Evolutionary conservation across 2,797 vertebrate species (phyloP).

Genomic region (Pangasius sanitwongsei): DNA sequence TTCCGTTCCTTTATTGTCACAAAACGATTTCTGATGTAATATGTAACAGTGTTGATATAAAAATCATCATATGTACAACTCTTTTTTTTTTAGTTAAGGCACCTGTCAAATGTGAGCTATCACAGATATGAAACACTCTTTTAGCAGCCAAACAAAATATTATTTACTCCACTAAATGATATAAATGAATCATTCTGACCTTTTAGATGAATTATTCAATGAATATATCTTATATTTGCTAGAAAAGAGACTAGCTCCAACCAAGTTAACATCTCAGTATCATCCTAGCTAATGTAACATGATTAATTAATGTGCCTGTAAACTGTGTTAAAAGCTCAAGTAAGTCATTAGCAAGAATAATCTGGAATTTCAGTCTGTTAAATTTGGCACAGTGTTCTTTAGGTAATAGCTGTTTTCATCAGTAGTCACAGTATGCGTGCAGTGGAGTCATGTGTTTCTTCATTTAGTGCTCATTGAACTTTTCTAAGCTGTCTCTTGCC

Average conservation of each 20-base stretch:
- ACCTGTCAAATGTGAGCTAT: neutral
- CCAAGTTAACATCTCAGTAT: neutral
- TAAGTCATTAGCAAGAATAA: neutral
- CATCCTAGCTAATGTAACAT: neutral
- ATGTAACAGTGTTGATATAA: neutral
- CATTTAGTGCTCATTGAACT: neutral
- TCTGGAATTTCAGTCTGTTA: neutral
- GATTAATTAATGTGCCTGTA: neutral
- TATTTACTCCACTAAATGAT: neutral
- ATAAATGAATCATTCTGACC: neutral
- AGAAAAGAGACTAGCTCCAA: neutral
- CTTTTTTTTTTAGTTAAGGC: neutral
- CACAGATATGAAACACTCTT: too few relatives aligned
- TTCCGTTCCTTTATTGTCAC: neutral
- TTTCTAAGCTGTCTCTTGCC: neutral
- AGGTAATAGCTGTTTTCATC: neutral
- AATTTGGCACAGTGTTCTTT: neutral
- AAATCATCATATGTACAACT: neutral
- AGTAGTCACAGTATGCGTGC: neutral
- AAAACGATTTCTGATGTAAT: neutral
- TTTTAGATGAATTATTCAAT: neutral
- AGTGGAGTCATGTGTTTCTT: too few relatives aligned
- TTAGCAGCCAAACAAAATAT: neutral
- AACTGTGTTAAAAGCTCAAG: neutral
- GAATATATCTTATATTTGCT: neutral